These are phyloP conservation scores for Vanessa tameamea DNA, from an alignment of 1,140 invertebrate species.

Conservation along the genomic window DNA sequence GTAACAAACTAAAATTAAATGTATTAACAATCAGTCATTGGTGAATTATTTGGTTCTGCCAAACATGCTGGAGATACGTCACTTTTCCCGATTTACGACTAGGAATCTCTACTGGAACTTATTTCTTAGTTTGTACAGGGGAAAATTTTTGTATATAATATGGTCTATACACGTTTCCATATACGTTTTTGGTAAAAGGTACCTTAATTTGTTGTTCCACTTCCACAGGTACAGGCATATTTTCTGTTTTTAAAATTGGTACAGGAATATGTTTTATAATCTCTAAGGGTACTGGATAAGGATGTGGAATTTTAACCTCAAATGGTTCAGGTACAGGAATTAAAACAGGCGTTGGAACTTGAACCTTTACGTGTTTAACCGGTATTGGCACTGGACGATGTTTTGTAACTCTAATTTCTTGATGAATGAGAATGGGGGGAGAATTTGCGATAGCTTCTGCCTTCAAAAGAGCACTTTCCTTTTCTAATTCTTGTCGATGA, in stretches of 20 bases:
- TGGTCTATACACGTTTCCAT: constrained; percentile 40
- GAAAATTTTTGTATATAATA: constrained; percentile 37
- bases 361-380: constrained; percentile 48
- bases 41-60: constrained; percentile 23
- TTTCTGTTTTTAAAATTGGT: constrained; percentile 40
- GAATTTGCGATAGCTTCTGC: constrained; percentile 48
- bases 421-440: constrained; percentile 43
- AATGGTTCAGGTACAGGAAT: constrained; percentile 45
- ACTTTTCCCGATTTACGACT: constrained; percentile 41
- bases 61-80: constrained; percentile 46
- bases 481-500: constrained; percentile 42
- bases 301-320: constrained; percentile 50
- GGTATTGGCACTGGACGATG: constrained; percentile 37
- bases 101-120: constrained; percentile 41
- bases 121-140: constrained; percentile 41
- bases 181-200: constrained; percentile 41
- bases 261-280: constrained; percentile 46
- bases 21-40: constrained; percentile 14
- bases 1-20: constrained; percentile 27
- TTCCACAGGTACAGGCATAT: constrained; percentile 36
- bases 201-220: constrained; percentile 38
- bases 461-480: constrained; percentile 46
- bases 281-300: constrained; percentile 47
- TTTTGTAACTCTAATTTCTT: constrained; percentile 46
- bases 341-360: constrained; percentile 44